Percentiles rank a stretch among this genome's conserved stretches.
These are phyloP conservation scores for Caenorhabditis sinica DNA, from an alignment of 2,888 invertebrate genomes.

Conservation along the genomic window DNA sequence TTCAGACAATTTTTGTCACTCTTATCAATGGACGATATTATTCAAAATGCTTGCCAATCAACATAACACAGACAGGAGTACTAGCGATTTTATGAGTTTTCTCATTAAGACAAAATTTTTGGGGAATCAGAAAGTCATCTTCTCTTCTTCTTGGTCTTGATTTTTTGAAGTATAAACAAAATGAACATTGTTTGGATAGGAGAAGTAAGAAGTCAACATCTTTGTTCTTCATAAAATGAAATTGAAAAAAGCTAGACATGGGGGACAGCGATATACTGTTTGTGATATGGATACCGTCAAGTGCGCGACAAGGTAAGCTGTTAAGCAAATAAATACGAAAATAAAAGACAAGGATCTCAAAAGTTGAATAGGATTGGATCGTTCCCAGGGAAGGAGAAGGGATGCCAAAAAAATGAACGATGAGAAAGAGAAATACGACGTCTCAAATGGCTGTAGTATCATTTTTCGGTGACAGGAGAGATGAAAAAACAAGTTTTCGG, in stretches of 20 bases:
- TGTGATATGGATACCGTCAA: slow-evolving; percentile 65
- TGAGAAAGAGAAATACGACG: not conserved
- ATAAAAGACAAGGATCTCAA: slow-evolving; percentile 36
- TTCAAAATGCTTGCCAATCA: slow-evolving; percentile 3
- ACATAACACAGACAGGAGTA: slow-evolving; percentile 12
- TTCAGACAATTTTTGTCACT: slow-evolving; percentile 20
- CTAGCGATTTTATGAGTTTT: slow-evolving; percentile 16
- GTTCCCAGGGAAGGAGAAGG: not conserved
- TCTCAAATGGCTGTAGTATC: slow-evolving; percentile 55
- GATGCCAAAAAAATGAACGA: not conserved
- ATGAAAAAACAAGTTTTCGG: slow-evolving; percentile 41
- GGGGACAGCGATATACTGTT: slow-evolving; percentile 31
- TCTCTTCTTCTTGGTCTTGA: slow-evolving; percentile 9
- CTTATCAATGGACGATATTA: slow-evolving; percentile 23
- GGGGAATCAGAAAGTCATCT: not conserved
- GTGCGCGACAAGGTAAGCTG: slow-evolving; percentile 54
- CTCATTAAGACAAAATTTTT: slow-evolving; percentile 4
- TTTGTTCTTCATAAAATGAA: slow-evolving; percentile 25
- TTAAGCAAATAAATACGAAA: slow-evolving; percentile 58
- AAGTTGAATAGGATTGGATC: slow-evolving; percentile 15
- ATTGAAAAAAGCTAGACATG: slow-evolving; percentile 39
- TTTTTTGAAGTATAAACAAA: slow-evolving; percentile 52
- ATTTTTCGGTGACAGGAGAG: slow-evolving; percentile 21
- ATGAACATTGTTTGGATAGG: slow-evolving; percentile 51
- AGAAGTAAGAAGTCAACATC: slow-evolving; percentile 22